phyloP scores from a whole-genome alignment of 2,888 invertebrate species.

The Ectemnius cavifrons region DNA sequence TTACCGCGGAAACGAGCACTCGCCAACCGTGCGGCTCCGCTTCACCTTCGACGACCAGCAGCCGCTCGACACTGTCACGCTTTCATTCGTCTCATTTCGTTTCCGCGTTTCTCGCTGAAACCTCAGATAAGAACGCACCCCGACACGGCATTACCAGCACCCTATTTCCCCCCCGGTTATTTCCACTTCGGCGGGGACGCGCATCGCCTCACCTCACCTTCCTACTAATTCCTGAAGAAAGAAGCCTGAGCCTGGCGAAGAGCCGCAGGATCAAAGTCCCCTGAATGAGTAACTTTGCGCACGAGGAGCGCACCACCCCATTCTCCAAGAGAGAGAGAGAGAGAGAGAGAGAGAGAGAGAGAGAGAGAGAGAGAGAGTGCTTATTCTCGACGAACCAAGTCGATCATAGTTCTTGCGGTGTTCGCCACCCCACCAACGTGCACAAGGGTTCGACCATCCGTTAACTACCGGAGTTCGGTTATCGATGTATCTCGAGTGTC shows the following conservation, averaged over 20 bases:
- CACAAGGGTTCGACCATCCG: no score
- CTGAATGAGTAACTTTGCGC: conserved; percentile 37
- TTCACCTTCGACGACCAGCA: conserved; percentile 6
- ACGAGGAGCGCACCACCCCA: not conserved
- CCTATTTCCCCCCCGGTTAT: not conserved
- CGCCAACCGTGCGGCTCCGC: not conserved
- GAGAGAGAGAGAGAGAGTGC: no score
- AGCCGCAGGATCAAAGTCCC: conserved; percentile 40
- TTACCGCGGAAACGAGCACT: conserved; percentile 20
- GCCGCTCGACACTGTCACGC: not conserved
- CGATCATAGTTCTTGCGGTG: no score
- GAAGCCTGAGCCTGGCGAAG: conserved; percentile 20
- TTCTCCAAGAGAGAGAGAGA: no score
- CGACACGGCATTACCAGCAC: not conserved
- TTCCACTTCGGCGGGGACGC: conserved; percentile 14
- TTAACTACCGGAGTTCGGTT: no score
- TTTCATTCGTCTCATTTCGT: conserved; percentile 36
- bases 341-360: no score
- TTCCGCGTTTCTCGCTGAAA: not conserved
- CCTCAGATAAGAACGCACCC: conserved; percentile 6
- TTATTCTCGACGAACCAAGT: no score
- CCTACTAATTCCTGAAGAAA: conserved; percentile 44
- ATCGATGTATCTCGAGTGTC: no score
- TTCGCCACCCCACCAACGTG: no score
- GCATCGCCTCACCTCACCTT: conserved; percentile 17